These are phyloP conservation scores for Nesometra sesokonis DNA, from an alignment of 35 echinoderm and acorn worm species.

Conservation along the genomic window DNA sequence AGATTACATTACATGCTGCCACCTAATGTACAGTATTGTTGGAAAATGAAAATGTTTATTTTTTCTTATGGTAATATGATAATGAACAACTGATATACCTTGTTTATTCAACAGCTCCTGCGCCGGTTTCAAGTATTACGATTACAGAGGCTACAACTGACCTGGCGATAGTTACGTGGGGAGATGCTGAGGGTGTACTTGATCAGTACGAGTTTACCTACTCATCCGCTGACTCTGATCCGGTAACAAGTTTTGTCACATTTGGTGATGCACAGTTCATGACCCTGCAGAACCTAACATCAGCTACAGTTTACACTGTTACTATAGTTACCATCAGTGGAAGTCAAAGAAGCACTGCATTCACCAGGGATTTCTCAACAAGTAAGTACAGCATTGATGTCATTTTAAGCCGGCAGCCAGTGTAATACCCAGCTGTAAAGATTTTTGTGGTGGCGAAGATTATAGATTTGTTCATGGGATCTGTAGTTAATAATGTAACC, in stretches of 20 bases:
- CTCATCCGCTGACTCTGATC: not conserved
- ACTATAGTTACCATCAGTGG: not conserved
- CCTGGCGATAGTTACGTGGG: not conserved
- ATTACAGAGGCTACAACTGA: not conserved
- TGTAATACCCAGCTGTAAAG: no score
- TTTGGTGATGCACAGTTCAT: not conserved
- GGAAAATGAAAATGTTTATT: no score
- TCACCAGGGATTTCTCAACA: not conserved
- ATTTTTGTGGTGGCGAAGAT: no score
- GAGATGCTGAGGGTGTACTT: not conserved
- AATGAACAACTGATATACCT: not conserved
- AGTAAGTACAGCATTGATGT: no score
- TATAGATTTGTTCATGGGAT: no score
- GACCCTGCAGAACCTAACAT: not conserved
- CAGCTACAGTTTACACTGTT: not conserved
- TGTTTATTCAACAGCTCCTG: not conserved
- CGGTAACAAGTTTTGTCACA: not conserved
- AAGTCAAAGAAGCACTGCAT: not conserved
- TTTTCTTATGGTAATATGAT: no score
- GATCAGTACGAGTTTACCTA: not conserved
- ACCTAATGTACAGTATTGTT: no score
- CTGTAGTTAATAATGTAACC: no score
- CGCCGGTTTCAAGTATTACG: not conserved
- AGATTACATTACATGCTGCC: no score
- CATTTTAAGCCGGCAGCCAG: no score